Evolutionary conservation across 2,888 invertebrate species (phyloP).

Genomic region (Palloptera scutellata): DNA sequence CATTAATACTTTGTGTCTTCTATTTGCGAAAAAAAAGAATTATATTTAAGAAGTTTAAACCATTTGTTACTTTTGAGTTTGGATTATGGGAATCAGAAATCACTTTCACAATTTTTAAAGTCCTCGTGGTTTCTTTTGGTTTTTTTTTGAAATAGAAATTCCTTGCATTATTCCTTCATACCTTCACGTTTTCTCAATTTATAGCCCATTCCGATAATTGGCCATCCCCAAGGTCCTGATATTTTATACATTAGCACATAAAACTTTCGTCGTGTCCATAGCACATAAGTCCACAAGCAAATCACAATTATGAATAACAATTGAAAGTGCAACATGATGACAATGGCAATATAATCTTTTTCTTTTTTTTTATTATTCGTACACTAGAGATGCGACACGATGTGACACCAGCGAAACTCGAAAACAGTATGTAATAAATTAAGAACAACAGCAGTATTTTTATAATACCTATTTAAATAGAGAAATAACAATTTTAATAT

Average conservation of each 20-base stretch:
- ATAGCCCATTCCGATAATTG: slow-evolving; percentile 54
- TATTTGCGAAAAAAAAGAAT: too few relatives aligned
- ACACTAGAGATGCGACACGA: not conserved
- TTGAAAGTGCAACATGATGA: slow-evolving; percentile 11
- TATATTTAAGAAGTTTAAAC: too few relatives aligned
- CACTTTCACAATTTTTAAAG: not conserved
- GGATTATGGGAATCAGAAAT: too few relatives aligned
- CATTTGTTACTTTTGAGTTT: too few relatives aligned
- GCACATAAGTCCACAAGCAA: slow-evolving; percentile 51
- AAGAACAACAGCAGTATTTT: not conserved
- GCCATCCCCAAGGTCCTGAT: slow-evolving; percentile 57
- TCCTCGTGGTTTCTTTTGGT: not conserved
- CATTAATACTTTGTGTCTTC: too few relatives aligned
- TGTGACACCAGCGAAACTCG: not conserved
- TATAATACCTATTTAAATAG: not conserved
- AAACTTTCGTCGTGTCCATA: slow-evolving; percentile 56
- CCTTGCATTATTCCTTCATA: slow-evolving; percentile 33
- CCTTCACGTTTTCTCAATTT: slow-evolving; percentile 52
- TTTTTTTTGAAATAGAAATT: not conserved
- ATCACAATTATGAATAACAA: slow-evolving; percentile 45
- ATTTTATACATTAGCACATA: slow-evolving; percentile 52
- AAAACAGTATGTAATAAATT: slow-evolving; percentile 1
- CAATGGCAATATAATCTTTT: not conserved
- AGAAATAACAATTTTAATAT: slow-evolving; percentile 1
- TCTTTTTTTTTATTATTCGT: slow-evolving; percentile 1